Base-by-base conservation (phyloP, 2,888 invertebrate genomes). In the Dasypolia templi region DNA sequence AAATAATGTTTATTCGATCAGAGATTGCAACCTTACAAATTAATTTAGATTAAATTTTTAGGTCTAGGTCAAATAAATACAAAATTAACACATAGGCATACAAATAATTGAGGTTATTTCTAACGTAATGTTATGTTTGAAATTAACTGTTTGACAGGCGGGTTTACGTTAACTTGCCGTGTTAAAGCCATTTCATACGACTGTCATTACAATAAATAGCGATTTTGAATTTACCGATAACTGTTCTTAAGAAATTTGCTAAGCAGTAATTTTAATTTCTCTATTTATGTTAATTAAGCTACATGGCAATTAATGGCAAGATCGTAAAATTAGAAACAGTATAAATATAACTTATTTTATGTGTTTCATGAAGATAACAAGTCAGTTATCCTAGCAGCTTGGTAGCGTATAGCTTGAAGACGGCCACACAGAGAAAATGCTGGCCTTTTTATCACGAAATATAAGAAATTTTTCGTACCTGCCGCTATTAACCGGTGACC, bases 331-430 rank as follows among this genome's bases (percentile, higher is more conserved):
- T 32, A 39, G n/a, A 26, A 46, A 17, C 4, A 46, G 7, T 39
- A 77, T 32, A 55, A n/a, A 19, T 17, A 55, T 29, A 46, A 46
- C n/a, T n/a, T 5, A n/a, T 77, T 77, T 19, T 42, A 35, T 44
- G 19, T 3, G 9, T 39, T 76, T n/a, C 14, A 53, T 5, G 29
- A 39, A 46, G 17, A 29, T 22, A 51, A 65, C 76, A 29, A 73
- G 32, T 26, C 22, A 69, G 58, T 42, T 42, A 49, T 3, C 19
- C 0, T 39, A 32, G 22, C 46, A 70, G 22, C 17, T 19, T 39
- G 17, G 2, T 26, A 26, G n/a, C 17, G 11, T 17, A 19, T 1
- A 39, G 7, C 11, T 29, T 62, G 32, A 19, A 39, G 29, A 44
- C 26, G 12, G 3, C 22, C 32, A 17, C 32, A n/a, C 17, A 11